Conservation (phyloP, 2,113 vertebrate species). For the Odocoileus hemionus region DNA sequence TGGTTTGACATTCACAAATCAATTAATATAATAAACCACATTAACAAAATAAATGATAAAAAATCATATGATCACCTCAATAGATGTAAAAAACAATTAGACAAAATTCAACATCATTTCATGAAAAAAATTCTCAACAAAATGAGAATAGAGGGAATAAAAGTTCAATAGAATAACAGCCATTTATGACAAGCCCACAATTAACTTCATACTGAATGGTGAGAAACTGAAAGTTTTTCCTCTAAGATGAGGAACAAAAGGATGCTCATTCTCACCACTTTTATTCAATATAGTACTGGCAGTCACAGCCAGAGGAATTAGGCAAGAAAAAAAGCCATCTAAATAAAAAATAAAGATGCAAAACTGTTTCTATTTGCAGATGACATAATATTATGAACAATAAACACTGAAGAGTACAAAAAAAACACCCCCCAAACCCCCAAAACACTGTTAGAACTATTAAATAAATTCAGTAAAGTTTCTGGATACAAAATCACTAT, state of each 20-base stretch:
- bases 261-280: neutral
- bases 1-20: neutral
- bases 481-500: neutral
- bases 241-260: neutral
- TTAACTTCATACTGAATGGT: neutral
- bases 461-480: neutral
- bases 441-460: neutral
- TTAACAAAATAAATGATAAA: neutral
- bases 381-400: neutral
- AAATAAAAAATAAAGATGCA: neutral
- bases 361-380: neutral
- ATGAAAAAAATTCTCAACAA: neutral
- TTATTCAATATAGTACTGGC: neutral
- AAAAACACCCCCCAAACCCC: too few species aligned
- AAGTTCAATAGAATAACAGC: neutral
- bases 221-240: neutral
- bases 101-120: neutral
- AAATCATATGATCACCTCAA: neutral
- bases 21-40: neutral
- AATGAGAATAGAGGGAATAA: neutral
- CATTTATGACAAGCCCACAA: accelerated
- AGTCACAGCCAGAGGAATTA: neutral
- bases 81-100: neutral
- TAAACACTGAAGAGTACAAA: neutral
- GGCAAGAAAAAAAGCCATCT: too few species aligned